A percentile compares a stretch with the other conserved stretches of the same genome.
Conservation (phyloP, 1,140 invertebrate genomes). For the Pseudomyrmex flavicornis region DNA sequence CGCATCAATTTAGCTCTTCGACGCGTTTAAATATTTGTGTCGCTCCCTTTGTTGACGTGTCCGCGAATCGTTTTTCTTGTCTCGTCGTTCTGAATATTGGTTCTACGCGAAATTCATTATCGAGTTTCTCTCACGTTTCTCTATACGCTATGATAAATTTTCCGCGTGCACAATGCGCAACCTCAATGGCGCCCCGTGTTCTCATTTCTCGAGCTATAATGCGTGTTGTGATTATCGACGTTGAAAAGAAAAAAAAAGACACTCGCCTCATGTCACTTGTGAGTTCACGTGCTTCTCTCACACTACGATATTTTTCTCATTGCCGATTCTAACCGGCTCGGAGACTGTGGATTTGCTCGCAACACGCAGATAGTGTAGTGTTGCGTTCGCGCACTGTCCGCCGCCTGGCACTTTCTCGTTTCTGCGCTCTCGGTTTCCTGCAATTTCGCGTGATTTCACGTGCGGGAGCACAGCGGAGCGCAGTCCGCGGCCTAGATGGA, state of each 20-base stretch:
- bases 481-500: conserved; percentile 6
- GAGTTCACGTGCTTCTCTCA: background rate
- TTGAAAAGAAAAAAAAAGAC: conserved; percentile 34
- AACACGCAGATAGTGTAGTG: background rate
- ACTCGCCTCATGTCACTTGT: conserved; percentile 4
- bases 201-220: conserved; percentile 18
- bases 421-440: conserved; percentile 21
- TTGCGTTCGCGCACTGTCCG: background rate
- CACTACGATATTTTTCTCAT: background rate
- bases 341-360: conserved; percentile 18
- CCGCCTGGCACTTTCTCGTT: conserved; percentile 16
- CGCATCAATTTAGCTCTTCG: conserved; percentile 26
- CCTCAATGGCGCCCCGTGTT: conserved; percentile 21
- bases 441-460: conserved; percentile 31
- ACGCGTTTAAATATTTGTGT: background rate
- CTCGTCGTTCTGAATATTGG: conserved; percentile 9
- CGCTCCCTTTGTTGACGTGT: background rate
- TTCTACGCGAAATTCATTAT: conserved; percentile 44
- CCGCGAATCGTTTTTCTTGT: background rate
- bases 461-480: conserved; percentile 8
- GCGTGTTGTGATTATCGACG: conserved; percentile 7
- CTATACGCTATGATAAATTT: conserved; percentile 7
- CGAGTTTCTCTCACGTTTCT: conserved; percentile 8
- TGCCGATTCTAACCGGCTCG: conserved; percentile 46
- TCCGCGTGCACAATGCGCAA: conserved; percentile 1